Conservation (phyloP, 2,888 invertebrate genomes). For the Lordiphosa fenestrarum region DNA sequence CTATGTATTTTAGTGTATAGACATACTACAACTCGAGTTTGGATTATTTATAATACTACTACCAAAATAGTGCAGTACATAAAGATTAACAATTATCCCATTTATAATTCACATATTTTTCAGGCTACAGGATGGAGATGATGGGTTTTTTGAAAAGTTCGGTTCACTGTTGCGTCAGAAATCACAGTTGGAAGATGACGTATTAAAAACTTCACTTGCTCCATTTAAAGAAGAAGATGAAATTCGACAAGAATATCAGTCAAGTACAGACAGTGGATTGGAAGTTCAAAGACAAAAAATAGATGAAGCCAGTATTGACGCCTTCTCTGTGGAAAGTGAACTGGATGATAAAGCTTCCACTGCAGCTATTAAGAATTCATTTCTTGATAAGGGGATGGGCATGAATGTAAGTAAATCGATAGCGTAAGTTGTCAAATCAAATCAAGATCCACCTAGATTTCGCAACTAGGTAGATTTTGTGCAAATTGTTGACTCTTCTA, state of each 20-base stretch:
- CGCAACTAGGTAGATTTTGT: too few species aligned
- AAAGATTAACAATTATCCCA: neutral
- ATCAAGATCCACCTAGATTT: too few species aligned
- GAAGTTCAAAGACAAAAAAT: conserved; percentile 15
- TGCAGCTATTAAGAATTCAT: conserved; percentile 76
- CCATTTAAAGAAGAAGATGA: conserved; percentile 79
- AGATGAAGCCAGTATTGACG: conserved; percentile 52
- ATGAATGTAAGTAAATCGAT: conserved; percentile 86
- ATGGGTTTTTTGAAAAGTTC: conserved; percentile 91
- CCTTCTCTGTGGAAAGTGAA: conserved; percentile 38
- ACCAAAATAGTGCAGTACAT: too few species aligned
- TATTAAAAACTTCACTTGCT: conserved; percentile 81
- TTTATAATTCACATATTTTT: neutral
- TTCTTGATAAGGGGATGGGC: conserved; percentile 85
- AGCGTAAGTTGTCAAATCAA: too few species aligned
- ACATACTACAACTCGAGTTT: too few species aligned
- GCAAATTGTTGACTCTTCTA: too few species aligned
- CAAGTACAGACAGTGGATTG: conserved; percentile 20
- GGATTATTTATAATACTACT: too few species aligned
- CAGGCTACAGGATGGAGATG: conserved; percentile 88
- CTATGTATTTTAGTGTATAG: too few species aligned
- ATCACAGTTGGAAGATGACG: conserved; percentile 81
- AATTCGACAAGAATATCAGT: conserved; percentile 39
- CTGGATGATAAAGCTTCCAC: conserved; percentile 22
- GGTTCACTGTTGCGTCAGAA: conserved; percentile 87